Conservation (phyloP, 2,113 vertebrate genomes). For the Sciurus niger region DNA sequence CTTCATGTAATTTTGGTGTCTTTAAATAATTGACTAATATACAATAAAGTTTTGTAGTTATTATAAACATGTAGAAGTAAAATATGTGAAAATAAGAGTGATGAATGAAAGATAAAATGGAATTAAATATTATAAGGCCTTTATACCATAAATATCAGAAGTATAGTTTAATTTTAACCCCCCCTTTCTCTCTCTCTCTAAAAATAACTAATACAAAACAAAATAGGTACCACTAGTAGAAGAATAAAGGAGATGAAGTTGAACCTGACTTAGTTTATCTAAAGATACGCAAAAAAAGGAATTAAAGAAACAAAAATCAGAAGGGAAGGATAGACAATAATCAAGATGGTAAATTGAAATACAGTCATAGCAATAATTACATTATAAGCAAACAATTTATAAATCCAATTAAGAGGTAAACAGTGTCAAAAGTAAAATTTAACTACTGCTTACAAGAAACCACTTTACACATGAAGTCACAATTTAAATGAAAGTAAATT, state of each 20-base stretch:
- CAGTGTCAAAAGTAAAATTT: constrained; percentile 5
- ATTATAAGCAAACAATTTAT: neutral
- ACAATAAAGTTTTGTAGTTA: neutral
- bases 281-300: neutral
- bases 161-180: no score
- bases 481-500: neutral
- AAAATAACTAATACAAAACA: neutral
- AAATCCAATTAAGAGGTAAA: neutral
- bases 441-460: neutral
- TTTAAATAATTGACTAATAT: neutral
- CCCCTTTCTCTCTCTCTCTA: neutral
- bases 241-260: neutral
- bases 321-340: neutral
- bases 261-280: neutral
- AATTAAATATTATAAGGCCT: neutral
- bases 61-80: constrained; percentile 4
- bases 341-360: neutral
- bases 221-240: neutral
- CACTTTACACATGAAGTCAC: neutral
- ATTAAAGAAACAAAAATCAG: neutral
- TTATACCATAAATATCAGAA: neutral
- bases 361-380: neutral
- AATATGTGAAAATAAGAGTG: neutral
- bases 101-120: neutral
- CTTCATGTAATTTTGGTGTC: neutral